These are phyloP conservation scores for Zaprionus africanus DNA, from an alignment of 1,140 invertebrate genomes.

Conservation along the genomic window DNA sequence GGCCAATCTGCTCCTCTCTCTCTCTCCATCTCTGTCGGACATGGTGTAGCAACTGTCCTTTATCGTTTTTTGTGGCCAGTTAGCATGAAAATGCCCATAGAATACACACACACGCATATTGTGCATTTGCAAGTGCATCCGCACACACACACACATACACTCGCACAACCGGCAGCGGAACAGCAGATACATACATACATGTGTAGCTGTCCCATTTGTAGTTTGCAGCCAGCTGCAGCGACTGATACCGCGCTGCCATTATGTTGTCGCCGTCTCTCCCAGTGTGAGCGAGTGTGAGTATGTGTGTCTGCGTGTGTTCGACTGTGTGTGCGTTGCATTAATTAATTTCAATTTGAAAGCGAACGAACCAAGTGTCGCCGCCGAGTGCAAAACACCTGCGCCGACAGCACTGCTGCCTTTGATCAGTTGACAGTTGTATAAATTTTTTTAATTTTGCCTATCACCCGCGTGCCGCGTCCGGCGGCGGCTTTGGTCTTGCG, in stretches of 20 bases:
- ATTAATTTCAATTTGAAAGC: conserved; percentile 77
- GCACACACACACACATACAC: conserved; percentile 3
- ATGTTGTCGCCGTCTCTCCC: conserved; percentile 36
- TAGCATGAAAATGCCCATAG: conserved; percentile 66
- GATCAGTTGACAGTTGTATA: conserved; percentile 80
- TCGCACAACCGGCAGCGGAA: conserved; percentile 25
- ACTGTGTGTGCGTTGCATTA: conserved; percentile 68
- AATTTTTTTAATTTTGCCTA: conserved; percentile 76
- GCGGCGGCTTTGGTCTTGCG: not conserved
- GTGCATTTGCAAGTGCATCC: conserved; percentile 29
- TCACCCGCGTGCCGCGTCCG: conserved; percentile 36
- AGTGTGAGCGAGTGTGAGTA: conserved; percentile 16
- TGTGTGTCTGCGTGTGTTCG: conserved; percentile 41
- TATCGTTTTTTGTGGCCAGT: conserved; percentile 80
- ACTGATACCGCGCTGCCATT: conserved; percentile 34
- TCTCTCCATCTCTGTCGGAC: not conserved
- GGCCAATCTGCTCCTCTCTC: not conserved
- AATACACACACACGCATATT: conserved; percentile 30
- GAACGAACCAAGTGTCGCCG: conserved; percentile 73
- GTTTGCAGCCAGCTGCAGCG: conserved; percentile 68
- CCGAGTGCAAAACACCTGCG: conserved; percentile 81
- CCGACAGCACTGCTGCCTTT: conserved; percentile 73
- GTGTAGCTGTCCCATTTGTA: conserved; percentile 73
- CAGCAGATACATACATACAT: conserved; percentile 49
- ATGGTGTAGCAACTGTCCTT: conserved; percentile 66